phyloP scores from a whole-genome alignment of 2,888 invertebrate genomes.

The Torymus aiolomorphi region DNA sequence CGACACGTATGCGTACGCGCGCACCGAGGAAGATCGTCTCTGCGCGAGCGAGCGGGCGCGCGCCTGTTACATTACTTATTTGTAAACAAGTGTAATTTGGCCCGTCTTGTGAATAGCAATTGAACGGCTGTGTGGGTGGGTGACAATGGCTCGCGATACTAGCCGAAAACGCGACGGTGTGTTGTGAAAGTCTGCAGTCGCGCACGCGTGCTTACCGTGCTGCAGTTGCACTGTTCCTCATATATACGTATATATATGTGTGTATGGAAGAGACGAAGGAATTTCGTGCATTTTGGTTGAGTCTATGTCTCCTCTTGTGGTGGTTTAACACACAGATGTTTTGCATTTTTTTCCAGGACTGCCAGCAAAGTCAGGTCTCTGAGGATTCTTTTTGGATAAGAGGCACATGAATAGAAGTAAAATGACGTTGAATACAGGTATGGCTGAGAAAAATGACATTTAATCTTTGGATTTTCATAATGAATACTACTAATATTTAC shows the following conservation, averaged over 20 bases:
- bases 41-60: no score
- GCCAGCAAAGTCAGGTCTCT: conserved; percentile 17
- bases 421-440: conserved; percentile 59
- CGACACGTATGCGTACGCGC: conserved; percentile 15
- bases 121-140: neutral
- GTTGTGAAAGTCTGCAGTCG: conserved; percentile 27
- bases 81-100: conserved; percentile 29
- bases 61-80: conserved; percentile 28
- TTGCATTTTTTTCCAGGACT: conserved; percentile 37
- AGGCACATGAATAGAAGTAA: conserved; percentile 23
- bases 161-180: neutral
- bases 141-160: neutral
- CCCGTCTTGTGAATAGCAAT: neutral
- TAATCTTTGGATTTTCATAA: neutral
- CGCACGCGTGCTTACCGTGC: conserved; percentile 7
- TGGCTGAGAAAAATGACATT: neutral
- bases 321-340: neutral
- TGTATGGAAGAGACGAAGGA: neutral
- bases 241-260: no score
- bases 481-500: neutral
- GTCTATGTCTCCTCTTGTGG: neutral
- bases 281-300: neutral
- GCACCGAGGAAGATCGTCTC: neutral
- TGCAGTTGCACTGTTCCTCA: neutral
- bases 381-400: conserved; percentile 39